These are phyloP conservation scores for Drosophila austrosaltans DNA, from an alignment of 2,888 invertebrate genomes.

Conservation along the genomic window DNA sequence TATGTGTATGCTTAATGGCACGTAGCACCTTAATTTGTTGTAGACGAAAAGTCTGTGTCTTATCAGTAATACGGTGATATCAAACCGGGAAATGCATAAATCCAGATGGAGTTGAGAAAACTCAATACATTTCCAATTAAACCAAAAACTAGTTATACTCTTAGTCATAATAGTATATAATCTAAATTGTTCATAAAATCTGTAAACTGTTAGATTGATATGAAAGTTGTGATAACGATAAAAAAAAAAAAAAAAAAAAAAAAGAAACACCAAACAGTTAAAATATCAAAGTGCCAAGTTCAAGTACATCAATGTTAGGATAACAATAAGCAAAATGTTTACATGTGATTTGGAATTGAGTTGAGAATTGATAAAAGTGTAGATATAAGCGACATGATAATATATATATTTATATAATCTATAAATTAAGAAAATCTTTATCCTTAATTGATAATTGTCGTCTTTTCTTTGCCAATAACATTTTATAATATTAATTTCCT, in stretches of 20 bases:
- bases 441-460: background rate
- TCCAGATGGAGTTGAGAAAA: conserved; percentile 3
- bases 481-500: background rate
- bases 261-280: background rate
- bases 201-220: background rate
- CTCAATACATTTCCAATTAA: background rate
- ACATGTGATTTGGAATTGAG: background rate
- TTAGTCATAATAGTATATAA: too few species aligned
- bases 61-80: background rate
- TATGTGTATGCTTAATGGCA: conserved; percentile 46
- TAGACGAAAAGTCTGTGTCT: conserved; percentile 1
- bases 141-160: too few species aligned
- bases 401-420: background rate
- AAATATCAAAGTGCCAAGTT: background rate
- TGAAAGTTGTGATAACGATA: background rate
- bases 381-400: too few species aligned
- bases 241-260: background rate
- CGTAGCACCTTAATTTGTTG: conserved; percentile 47
- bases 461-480: background rate
- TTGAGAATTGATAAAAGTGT: too few species aligned
- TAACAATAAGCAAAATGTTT: background rate
- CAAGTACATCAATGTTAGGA: conserved; percentile 1
- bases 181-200: too few species aligned
- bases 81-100: conserved; percentile 6
- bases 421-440: background rate